phyloP scores from a whole-genome alignment of 2,113 vertebrate species.

The Ophthalmotilapia sp. region DNA sequence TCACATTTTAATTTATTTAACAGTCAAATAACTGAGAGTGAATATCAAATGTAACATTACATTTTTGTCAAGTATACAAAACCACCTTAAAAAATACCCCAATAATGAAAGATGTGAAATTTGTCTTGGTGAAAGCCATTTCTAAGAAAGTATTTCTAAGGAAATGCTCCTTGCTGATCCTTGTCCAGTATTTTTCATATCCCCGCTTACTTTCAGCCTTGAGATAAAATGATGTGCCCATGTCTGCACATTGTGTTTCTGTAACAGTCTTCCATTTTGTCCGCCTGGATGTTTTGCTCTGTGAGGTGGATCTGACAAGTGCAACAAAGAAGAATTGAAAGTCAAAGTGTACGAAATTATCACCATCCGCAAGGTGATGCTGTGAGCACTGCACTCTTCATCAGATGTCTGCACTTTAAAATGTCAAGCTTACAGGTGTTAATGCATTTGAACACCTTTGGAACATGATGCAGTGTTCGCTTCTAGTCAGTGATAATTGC shows the following conservation, averaged over 20 bases:
- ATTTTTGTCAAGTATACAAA: not conserved
- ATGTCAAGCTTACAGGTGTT: conserved; percentile 25
- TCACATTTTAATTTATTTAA: not conserved
- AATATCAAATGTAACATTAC: not conserved
- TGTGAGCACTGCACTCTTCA: conserved; percentile 3
- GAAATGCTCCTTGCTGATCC: not conserved
- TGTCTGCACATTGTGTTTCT: not conserved
- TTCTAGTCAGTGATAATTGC: not conserved
- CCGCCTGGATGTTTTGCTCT: not conserved
- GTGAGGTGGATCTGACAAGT: not conserved
- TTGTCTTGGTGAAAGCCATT: not conserved
- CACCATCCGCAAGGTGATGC: not conserved
- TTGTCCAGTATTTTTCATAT: not conserved
- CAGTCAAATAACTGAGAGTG: not conserved
- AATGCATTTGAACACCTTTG: conserved; percentile 1
- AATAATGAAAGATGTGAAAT: not conserved
- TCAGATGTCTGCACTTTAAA: conserved; percentile 18
- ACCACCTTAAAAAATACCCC: not conserved
- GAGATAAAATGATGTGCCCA: not conserved
- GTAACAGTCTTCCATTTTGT: not conserved
- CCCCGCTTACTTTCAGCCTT: not conserved
- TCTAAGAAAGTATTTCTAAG: not conserved
- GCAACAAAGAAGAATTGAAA: not conserved
- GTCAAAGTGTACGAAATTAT: not conserved
- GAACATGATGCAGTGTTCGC: not conserved